Conservation (phyloP, 30 jellyfish, hydroid and myxozoan genomes). For the Hydractinia echinata region DNA sequence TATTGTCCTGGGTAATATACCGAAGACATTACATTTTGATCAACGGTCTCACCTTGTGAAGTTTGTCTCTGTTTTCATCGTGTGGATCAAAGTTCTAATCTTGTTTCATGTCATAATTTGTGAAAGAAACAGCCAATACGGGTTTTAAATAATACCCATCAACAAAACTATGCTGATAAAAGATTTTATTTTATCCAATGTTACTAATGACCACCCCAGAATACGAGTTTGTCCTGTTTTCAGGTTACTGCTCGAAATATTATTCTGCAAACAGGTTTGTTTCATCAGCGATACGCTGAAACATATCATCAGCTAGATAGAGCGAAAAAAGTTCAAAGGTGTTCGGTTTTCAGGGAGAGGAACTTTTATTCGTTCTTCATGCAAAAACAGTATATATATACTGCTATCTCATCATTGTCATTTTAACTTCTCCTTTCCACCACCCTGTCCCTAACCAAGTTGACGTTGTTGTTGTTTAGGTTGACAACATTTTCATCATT, state of each 20-base stretch:
- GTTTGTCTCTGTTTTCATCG: background rate
- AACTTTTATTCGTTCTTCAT: no score
- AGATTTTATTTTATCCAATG: background rate
- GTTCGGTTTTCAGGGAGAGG: no score
- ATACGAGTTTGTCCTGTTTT: background rate
- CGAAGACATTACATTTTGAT: accelerated
- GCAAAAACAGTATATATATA: no score
- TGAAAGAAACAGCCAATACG: background rate
- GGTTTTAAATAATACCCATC: background rate
- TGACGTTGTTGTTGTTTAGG: no score
- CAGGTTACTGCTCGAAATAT: background rate
- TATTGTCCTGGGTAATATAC: background rate
- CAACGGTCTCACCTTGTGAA: background rate
- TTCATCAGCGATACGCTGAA: background rate
- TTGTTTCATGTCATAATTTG: background rate
- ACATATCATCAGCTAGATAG: background rate
- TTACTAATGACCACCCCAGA: background rate
- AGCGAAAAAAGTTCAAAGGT: background rate
- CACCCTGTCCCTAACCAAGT: no score
- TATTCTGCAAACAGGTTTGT: background rate
- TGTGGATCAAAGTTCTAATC: background rate
- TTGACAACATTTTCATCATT: background rate
- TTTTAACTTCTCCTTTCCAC: no score
- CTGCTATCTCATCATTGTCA: no score
- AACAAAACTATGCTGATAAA: background rate